Conservation (phyloP, 37 sponge, comb jelly and placozoan species). For the Crambe crambe region DNA sequence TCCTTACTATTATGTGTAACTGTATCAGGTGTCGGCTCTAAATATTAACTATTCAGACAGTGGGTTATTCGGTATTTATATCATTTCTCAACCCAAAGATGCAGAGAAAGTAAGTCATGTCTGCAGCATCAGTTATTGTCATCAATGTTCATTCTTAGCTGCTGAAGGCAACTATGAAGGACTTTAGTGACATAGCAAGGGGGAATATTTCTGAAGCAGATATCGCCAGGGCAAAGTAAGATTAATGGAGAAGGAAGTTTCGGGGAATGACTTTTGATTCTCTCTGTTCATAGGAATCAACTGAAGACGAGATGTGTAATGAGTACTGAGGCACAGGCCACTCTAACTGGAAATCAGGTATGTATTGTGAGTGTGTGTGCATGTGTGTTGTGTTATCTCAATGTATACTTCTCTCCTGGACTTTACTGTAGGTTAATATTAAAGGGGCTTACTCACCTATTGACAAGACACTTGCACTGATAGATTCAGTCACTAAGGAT, state of each 20-base stretch:
- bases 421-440: conserved; percentile 30
- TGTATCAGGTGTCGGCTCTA: conserved; percentile 48
- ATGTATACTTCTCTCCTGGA: too few relatives aligned
- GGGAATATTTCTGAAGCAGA: conserved; percentile 55
- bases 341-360: conserved; percentile 61
- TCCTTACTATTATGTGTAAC: not conserved
- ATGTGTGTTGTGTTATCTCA: too few relatives aligned
- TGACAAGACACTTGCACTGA: conserved; percentile 15
- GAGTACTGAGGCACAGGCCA: conserved; percentile 31
- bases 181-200: conserved; percentile 66
- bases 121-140: too few relatives aligned
- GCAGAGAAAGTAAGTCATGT: conserved; percentile 60
- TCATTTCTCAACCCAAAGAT: conserved; percentile 19
- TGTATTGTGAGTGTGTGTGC: too few relatives aligned
- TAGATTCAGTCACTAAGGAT: conserved; percentile 61
- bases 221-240: conserved; percentile 74
- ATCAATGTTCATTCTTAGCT: too few relatives aligned
- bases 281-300: conserved; percentile 87
- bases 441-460: conserved; percentile 51
- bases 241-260: too few relatives aligned
- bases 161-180: conserved; percentile 55
- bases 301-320: conserved; percentile 67
- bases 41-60: conserved; percentile 76
- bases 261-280: too few relatives aligned
- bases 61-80: conserved; percentile 80